Base-by-base conservation (phyloP, 2,888 invertebrate species). In the Drosophila helvetica region DNA sequence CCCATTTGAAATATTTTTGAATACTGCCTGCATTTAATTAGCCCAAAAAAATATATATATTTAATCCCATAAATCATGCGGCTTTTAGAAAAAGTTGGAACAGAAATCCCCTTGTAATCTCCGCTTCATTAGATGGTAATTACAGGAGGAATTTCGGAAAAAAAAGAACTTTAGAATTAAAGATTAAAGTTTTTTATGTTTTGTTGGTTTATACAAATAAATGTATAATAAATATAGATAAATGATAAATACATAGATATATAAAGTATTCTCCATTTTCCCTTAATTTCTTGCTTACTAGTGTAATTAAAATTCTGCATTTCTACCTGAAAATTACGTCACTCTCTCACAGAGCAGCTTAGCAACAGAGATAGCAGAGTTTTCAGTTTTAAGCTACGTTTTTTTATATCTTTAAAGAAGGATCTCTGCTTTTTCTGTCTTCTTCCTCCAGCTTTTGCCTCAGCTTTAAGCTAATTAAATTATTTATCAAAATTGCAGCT, bases 11-110 rank as follows among this genome's bases (percentile, higher is more conserved):
- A 46, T 69, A 50, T 69, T 25, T 69, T 25, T 38, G 64, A 12
- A 42, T 56, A 43, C 42, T 54, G 60, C 77, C 68, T 83, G 86
- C 69, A 83, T 80, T 81, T 81, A 81, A 81, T 81, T 80, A 81
- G 78, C 75, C 72, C 43, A 48, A 71, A 30, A 52, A 47, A 71
- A n/a, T n/a, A n/a, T n/a, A 59, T 58, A 43, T 67, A 33, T 52
- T 19, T 51, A 33, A 22, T 19, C 17, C 47, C 87, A 83, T 83
- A 77, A 86, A 81, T 81, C 88, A 88, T 58, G 65, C 53, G 71
- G 27, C 42, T 15, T 3, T 15, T 27, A 22, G 45, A 9, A 30
- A 42, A n/a, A 25, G 33, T 33, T 4, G 9, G 9, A 43, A 12
- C 27, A 46, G 22, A 43, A 58, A 50, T 43, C 22, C 48, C 30